Evolutionary conservation across 2,113 vertebrate species (phyloP).

Genomic region (Zeus faber): DNA sequence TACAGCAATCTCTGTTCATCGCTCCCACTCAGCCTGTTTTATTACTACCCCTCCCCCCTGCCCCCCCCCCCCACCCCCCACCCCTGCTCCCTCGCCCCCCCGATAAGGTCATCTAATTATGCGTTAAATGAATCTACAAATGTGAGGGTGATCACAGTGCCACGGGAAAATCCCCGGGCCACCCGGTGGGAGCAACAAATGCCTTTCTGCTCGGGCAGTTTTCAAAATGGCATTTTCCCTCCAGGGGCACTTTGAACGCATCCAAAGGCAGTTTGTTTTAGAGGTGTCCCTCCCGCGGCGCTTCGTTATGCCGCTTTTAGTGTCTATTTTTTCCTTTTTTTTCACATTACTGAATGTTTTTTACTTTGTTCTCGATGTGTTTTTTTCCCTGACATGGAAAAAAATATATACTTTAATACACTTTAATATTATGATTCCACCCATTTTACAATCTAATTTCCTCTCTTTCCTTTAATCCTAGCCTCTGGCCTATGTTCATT

Average conservation of each 20-base stretch:
- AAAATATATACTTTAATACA: too few species aligned
- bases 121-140: constrained; percentile 19
- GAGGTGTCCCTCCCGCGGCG: background rate
- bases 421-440: too few species aligned
- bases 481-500: too few species aligned
- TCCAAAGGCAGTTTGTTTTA: constrained; percentile 13
- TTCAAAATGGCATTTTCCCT: constrained; percentile 26
- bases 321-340: too few species aligned
- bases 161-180: constrained; percentile 8
- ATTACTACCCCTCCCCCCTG: too few species aligned
- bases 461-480: too few species aligned
- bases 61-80: background rate
- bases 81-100: background rate
- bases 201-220: constrained; percentile 30
- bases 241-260: constrained; percentile 6
- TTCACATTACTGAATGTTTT: too few species aligned
- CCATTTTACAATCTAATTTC: too few species aligned
- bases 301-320: background rate
- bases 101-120: constrained; percentile 13
- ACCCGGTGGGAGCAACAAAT: constrained; percentile 30
- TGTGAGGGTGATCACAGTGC: constrained; percentile 17
- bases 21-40: too few species aligned
- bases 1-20: too few species aligned
- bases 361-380: too few species aligned
- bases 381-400: too few species aligned